phyloP scores from a whole-genome alignment of 2,888 invertebrate genomes.

The Aphidius colemani region DNA sequence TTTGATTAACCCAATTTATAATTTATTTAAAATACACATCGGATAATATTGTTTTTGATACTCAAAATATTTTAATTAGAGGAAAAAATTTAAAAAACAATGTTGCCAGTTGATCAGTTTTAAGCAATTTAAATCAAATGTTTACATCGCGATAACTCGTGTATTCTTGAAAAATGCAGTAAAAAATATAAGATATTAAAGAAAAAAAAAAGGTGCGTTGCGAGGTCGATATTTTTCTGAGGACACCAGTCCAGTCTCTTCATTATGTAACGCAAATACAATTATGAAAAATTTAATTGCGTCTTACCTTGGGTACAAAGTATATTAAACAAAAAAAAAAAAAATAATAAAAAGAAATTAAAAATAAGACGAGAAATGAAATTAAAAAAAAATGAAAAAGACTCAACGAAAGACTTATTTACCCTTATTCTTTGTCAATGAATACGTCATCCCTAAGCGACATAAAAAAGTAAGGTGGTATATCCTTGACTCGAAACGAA shows the following conservation, averaged over 20 bases:
- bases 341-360: constrained; percentile 32
- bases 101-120: no score
- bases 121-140: background rate
- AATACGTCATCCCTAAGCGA: constrained; percentile 26
- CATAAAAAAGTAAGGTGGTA: constrained; percentile 4
- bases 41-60: no score
- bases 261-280: constrained; percentile 30
- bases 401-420: constrained; percentile 4
- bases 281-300: constrained; percentile 50
- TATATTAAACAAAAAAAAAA: constrained; percentile 36
- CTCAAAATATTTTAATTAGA: no score
- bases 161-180: background rate
- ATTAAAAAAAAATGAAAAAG: background rate
- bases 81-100: no score
- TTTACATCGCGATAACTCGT: background rate
- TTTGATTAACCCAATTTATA: no score
- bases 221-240: constrained; percentile 19
- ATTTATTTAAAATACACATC: no score
- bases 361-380: no score
- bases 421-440: constrained; percentile 9
- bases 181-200: background rate
- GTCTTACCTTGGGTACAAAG: constrained; percentile 43
- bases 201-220: constrained; percentile 11
- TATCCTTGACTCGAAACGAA: constrained; percentile 22
- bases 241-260: constrained; percentile 14